phyloP scores from a whole-genome alignment of 2,113 vertebrate species.

The Psilopsiagon aurifrons region DNA sequence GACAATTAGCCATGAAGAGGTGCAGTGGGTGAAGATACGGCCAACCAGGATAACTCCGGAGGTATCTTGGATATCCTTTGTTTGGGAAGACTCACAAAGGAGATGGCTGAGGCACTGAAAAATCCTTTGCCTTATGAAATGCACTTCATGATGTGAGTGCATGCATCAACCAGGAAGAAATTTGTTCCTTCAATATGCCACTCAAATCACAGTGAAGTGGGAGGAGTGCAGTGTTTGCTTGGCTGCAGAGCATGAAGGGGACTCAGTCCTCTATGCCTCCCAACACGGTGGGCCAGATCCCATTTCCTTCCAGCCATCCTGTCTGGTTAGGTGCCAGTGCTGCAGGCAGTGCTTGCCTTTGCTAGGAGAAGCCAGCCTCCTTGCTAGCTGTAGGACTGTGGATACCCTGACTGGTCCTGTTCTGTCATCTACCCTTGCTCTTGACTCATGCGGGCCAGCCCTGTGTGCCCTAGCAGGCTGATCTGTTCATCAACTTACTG shows the following conservation, averaged over 20 bases:
- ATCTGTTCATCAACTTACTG: not conserved
- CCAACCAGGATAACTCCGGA: not conserved
- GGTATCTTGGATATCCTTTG: not conserved
- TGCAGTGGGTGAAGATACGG: not conserved
- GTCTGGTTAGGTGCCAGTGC: not conserved
- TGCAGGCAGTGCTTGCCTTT: not conserved
- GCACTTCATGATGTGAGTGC: not conserved
- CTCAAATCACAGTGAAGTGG: not conserved
- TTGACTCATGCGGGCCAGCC: not conserved
- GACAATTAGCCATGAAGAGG: not conserved
- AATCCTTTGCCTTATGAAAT: not conserved
- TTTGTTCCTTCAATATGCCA: not conserved
- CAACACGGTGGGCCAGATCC: accelerated
- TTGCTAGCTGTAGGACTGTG: not conserved
- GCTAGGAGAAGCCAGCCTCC: not conserved
- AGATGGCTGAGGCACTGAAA: not conserved
- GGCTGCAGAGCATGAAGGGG: slow-evolving; percentile 7
- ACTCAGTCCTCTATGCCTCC: not conserved
- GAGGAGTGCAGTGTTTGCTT: not conserved
- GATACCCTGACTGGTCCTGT: not conserved
- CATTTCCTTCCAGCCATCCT: not conserved
- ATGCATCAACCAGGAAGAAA: not conserved
- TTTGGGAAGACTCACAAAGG: not conserved
- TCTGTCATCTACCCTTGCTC: not conserved
- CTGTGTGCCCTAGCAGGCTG: not conserved